A percentile compares a stretch with the other conserved stretches of the same genome.
phyloP scores from a whole-genome alignment of 1,140 invertebrate species.

The Ridgeia piscesae region DNA sequence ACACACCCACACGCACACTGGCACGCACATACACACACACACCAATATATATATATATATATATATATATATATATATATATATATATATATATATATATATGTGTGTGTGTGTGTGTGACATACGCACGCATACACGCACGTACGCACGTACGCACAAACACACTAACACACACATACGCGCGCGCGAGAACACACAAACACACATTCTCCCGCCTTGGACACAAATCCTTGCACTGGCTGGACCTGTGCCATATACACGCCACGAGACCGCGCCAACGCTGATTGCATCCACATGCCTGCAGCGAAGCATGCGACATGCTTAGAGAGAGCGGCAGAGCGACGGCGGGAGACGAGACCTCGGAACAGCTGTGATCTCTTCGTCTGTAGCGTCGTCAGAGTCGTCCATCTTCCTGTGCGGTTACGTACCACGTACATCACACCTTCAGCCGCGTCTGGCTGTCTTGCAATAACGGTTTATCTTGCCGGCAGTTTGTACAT shows the following conservation, averaged over 20 bases:
- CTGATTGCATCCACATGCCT: not conserved
- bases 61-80: not conserved
- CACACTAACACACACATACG: constrained; percentile 11
- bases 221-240: not conserved
- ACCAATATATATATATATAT: not conserved
- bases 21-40: not conserved
- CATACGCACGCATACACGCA: not conserved
- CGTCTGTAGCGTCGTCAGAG: not conserved
- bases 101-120: not conserved
- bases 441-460: not conserved
- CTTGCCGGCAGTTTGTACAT: not conserved
- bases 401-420: not conserved
- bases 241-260: not conserved
- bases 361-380: not conserved
- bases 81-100: not conserved
- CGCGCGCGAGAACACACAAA: not conserved
- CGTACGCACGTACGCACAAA: not conserved
- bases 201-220: not conserved
- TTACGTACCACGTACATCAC: not conserved
- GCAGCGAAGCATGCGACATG: not conserved
- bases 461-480: not conserved
- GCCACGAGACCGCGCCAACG: not conserved
- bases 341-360: not conserved
- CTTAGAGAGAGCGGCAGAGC: not conserved
- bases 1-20: not conserved